Percentiles rank a stretch among this genome's conserved stretches.
Evolutionary conservation across 2,888 invertebrate species (phyloP).

Genomic region (Gryllus longicercus): DNA sequence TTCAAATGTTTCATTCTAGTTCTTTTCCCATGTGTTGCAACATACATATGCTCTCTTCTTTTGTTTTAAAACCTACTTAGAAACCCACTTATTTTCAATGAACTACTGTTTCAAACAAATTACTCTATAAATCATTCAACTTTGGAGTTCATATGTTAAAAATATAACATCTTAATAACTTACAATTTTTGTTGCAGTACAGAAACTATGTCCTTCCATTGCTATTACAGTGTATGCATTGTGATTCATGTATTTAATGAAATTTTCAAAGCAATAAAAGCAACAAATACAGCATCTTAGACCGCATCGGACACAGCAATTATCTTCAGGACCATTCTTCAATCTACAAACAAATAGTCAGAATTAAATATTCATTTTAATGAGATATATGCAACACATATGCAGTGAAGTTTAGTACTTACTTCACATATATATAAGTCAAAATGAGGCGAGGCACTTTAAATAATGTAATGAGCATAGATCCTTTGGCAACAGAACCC

Average conservation of each 20-base stretch:
- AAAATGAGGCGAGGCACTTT: constrained; percentile 86
- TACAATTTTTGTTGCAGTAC: constrained; percentile 84
- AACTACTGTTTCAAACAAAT: too few species aligned
- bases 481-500: constrained; percentile 93
- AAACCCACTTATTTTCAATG: too few species aligned
- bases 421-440: constrained; percentile 86
- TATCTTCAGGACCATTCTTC: constrained; percentile 56
- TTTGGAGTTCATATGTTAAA: constrained; percentile 27
- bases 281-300: constrained; percentile 84
- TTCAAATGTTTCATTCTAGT: too few species aligned
- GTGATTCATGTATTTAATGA: constrained; percentile 86
- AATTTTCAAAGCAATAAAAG: constrained; percentile 86
- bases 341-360: constrained; percentile 51
- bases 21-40: too few species aligned
- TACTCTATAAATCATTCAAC: too few species aligned
- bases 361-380: background rate
- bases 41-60: too few species aligned
- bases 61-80: too few species aligned
- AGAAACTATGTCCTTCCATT: constrained; percentile 86
- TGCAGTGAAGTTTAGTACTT: constrained; percentile 48
- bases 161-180: constrained; percentile 42
- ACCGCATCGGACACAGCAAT: constrained; percentile 61
- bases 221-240: constrained; percentile 94
- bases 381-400: constrained; percentile 1
- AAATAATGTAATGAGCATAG: constrained; percentile 87